Base-by-base conservation (phyloP, 2,113 vertebrate genomes). In the Lampris megalopsis region DNA sequence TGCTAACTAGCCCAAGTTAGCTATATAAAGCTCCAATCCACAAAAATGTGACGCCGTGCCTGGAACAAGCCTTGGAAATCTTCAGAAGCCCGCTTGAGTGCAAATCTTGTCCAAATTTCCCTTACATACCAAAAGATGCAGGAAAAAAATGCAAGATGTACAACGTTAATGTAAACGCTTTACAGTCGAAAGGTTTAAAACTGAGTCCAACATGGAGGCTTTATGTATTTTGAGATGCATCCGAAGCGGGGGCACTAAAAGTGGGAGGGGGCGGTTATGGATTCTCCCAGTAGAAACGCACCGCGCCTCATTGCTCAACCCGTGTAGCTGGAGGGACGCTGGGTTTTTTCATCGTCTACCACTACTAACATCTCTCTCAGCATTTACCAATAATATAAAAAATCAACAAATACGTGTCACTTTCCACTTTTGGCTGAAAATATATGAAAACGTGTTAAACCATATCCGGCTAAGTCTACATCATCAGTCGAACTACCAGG, bases 151-250 rank as follows among this genome's bases (percentile, higher is more conserved):
- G 41, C 52, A 41, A 67, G 65, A 66, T 68, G 50, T 13, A 68
- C 36, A 4, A 1, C 40, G 54, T 60, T 62, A 43, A 81, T 84
- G 80, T 82, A 6, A 47, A 49, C 63, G 74, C 71, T 75, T 77
- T 56, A 5, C 49, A 64, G 6, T 2, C 43, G 35, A 56, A 67
- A 61, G 35, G 64, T 74, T 71, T 60, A 73, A 81, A 24, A 71
- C 60, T 61, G 52, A 58, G 81, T 83, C 88, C 91, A 93, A 94
- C 90, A 95, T 94, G 93, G 94, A 94, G 91, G 92, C 92, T 90
- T 90, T 81, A 89, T 91, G 91, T 88, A 82, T 93, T 91, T 93
- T 66, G 91, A 92, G 86, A 91, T 83, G 87, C 86, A 84, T 85
- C 82, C 82, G 86, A 90, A 85, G 86, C 83, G 78, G 90, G 81